These are phyloP conservation scores for Melolontha melolontha DNA, from an alignment of 2,888 invertebrate species.

Conservation along the genomic window DNA sequence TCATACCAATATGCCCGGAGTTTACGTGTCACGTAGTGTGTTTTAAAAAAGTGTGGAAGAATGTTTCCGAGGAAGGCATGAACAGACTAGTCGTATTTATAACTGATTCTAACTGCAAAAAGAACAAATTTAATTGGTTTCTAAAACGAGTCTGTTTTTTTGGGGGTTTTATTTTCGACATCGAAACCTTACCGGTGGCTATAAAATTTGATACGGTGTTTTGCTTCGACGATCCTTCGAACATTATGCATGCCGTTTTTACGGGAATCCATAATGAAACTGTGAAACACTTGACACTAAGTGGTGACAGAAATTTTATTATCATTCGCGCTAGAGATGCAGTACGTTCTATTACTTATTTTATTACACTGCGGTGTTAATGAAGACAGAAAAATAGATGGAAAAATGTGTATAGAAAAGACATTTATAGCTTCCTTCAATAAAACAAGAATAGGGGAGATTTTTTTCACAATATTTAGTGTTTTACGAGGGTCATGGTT, in stretches of 20 bases:
- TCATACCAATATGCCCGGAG: background rate
- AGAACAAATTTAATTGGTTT: conserved; percentile 34
- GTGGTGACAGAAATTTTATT: conserved; percentile 24
- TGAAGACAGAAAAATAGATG: too few relatives aligned
- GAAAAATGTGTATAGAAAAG: too few relatives aligned
- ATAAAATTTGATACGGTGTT: conserved; percentile 34
- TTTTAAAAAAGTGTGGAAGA: too few relatives aligned
- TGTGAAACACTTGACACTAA: conserved; percentile 29
- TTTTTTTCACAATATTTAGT: too few relatives aligned
- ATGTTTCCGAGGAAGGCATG: background rate
- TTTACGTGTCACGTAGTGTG: background rate
- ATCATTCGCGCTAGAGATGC: too few relatives aligned
- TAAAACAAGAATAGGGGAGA: too few relatives aligned
- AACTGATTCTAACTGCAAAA: conserved; percentile 18
- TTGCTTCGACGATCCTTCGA: background rate
- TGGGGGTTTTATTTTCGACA: background rate
- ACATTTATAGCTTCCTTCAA: too few relatives aligned
- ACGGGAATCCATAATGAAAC: conserved; percentile 22
- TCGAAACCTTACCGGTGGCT: conserved; percentile 30
- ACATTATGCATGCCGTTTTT: conserved; percentile 19
- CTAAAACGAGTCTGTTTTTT: conserved; percentile 35
- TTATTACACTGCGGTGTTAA: too few relatives aligned
- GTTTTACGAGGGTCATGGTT: too few relatives aligned
- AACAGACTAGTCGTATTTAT: conserved; percentile 12
- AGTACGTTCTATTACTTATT: too few relatives aligned